Evolutionary conservation across 1,140 invertebrate species (phyloP).

Genomic region (Cyphomyrmex costatus): DNA sequence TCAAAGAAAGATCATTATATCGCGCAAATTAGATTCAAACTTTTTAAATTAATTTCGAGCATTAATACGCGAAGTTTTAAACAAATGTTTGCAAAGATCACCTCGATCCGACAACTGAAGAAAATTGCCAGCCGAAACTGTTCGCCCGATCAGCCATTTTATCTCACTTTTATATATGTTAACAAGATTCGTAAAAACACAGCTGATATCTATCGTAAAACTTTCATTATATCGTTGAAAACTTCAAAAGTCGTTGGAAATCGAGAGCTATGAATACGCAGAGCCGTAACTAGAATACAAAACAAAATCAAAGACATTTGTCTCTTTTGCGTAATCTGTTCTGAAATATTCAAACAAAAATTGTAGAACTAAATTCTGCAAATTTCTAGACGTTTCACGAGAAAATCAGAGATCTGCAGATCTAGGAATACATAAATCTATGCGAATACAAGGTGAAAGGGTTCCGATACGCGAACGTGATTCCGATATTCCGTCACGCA

Average conservation of each 20-base stretch:
- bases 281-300: constrained; percentile 53
- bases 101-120: neutral
- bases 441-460: neutral
- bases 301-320: neutral
- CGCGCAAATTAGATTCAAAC: neutral
- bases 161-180: constrained; percentile 42
- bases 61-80: neutral
- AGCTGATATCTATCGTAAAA: constrained; percentile 57
- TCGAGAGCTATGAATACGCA: constrained; percentile 43
- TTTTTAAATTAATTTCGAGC: neutral
- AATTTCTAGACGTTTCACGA: neutral
- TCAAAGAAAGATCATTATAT: neutral
- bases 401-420: neutral
- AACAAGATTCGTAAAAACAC: constrained; percentile 42
- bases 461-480: neutral
- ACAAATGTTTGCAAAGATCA: neutral
- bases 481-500: neutral
- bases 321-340: neutral
- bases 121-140: constrained; percentile 1
- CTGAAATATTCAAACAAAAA: neutral
- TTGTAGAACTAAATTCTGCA: neutral
- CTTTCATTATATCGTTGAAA: constrained; percentile 63
- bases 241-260: constrained; percentile 56
- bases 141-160: constrained; percentile 34
- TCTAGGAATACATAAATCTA: neutral